Evolutionary conservation across 2,113 vertebrate genomes (phyloP).

Genomic region (Lamprotornis superbus): DNA sequence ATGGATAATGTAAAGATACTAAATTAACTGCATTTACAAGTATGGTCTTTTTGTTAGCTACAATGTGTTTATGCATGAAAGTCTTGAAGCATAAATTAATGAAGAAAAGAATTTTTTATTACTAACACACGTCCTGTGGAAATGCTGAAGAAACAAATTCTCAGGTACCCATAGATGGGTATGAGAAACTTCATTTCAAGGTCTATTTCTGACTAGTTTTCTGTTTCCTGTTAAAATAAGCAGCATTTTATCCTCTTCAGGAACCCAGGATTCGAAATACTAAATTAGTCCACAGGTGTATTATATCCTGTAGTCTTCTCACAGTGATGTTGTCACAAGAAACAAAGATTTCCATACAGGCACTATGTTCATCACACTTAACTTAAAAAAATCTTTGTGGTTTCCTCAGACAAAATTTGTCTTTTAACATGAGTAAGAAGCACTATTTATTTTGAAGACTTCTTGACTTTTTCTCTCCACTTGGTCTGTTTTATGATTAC

Average conservation of each 20-base stretch:
- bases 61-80: background rate
- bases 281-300: background rate
- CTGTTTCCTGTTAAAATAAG: background rate
- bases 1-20: background rate
- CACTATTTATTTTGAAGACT: background rate
- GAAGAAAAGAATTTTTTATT: background rate
- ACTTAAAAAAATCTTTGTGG: background rate
- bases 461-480: background rate
- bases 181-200: background rate
- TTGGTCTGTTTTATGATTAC: background rate
- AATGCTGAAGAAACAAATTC: background rate
- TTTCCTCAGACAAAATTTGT: background rate
- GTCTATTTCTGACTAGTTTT: background rate
- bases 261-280: background rate
- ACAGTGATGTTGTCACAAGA: background rate
- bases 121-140: background rate
- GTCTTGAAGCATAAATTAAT: background rate
- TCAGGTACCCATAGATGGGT: background rate
- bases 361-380: background rate
- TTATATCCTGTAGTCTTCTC: background rate
- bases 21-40: background rate
- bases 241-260: background rate
- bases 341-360: background rate
- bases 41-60: background rate
- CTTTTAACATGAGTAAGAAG: background rate